A percentile compares a stretch with the other conserved stretches of the same genome.
phyloP scores from a whole-genome alignment of 2,797 vertebrate species.

The Notoglanidium macrostoma region DNA sequence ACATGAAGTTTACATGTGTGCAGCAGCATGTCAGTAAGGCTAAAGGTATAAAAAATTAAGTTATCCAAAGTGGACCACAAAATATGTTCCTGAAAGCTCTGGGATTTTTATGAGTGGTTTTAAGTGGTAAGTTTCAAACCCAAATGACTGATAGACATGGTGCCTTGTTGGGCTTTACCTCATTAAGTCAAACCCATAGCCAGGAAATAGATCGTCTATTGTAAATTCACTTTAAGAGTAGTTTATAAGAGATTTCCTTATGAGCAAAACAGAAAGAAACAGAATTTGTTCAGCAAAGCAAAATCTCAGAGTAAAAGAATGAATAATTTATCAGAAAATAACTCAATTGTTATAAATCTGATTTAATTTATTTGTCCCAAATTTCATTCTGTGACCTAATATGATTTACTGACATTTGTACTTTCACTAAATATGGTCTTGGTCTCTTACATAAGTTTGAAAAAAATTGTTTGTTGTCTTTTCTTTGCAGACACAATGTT shows the following conservation, averaged over 20 bases:
- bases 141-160: constrained; percentile 12
- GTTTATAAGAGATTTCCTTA: constrained; percentile 21
- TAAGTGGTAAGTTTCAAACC: constrained; percentile 31
- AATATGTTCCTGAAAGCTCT: constrained; percentile 9
- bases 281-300: neutral
- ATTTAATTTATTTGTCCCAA: neutral
- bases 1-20: neutral
- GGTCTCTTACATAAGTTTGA: neutral
- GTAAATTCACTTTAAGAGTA: neutral
- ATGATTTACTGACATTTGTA: neutral
- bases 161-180: neutral
- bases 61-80: constrained; percentile 29
- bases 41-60: constrained; percentile 16
- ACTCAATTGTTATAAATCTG: neutral
- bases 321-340: neutral
- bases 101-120: constrained; percentile 36
- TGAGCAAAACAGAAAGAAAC: constrained; percentile 2
- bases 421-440: neutral
- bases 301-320: neutral
- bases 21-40: neutral
- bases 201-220: constrained; percentile 10
- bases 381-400: neutral
- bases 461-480: neutral
- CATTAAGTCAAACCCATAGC: neutral
- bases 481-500: neutral